phyloP scores from a whole-genome alignment of 2,113 vertebrate genomes.

The Malurus melanocephalus region DNA sequence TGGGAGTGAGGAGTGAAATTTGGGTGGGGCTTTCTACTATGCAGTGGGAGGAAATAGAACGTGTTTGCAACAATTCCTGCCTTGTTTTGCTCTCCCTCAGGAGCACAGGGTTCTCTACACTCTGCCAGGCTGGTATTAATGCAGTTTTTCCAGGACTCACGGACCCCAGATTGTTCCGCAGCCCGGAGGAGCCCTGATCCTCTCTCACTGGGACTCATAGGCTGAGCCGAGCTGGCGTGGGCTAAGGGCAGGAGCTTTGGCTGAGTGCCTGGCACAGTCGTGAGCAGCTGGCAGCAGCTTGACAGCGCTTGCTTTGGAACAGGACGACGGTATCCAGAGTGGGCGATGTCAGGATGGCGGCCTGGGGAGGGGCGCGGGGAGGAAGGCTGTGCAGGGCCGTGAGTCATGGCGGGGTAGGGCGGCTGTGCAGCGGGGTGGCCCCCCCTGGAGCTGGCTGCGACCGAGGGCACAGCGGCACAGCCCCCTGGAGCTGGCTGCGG shows the following conservation, averaged over 20 bases:
- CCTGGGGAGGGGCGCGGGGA: neutral
- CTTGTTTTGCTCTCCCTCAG: neutral
- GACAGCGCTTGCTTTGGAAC: neutral
- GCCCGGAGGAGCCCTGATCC: neutral
- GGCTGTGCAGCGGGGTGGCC: fast-evolving
- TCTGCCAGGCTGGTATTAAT: neutral
- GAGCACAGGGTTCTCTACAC: neutral
- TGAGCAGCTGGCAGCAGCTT: neutral
- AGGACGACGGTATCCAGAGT: neutral
- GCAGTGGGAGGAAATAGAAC: neutral
- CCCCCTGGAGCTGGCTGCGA: too few relatives aligned
- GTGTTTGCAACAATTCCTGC: neutral
- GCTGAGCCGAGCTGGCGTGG: neutral
- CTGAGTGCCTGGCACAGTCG: neutral
- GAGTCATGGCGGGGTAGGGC: fast-evolving
- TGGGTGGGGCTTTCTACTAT: neutral
- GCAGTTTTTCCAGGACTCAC: neutral
- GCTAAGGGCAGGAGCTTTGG: neutral
- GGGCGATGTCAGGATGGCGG: neutral
- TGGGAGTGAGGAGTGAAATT: constrained; percentile 4
- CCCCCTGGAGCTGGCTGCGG: neutral
- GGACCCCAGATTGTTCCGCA: neutral
- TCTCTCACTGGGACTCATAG: fast-evolving
- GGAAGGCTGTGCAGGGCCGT: neutral
- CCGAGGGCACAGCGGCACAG: too few relatives aligned